Evolutionary conservation across 2,797 vertebrate genomes (phyloP).

Genomic region (Heterohyrax brucei): DNA sequence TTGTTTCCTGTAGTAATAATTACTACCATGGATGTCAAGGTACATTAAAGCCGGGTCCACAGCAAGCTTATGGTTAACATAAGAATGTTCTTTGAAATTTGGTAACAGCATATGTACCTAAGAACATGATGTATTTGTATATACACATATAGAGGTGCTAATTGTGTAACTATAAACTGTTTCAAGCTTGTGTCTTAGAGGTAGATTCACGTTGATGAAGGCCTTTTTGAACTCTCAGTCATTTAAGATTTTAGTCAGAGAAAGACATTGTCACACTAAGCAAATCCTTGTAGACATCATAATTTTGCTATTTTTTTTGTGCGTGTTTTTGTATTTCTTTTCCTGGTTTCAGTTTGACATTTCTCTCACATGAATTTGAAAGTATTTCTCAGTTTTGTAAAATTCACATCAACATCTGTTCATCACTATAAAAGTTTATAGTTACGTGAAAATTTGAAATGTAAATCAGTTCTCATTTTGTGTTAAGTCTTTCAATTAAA

Average conservation of each 20-base stretch:
- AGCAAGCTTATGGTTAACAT: constrained; percentile 34
- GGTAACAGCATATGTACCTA: background rate
- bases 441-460: constrained; percentile 89
- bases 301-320: background rate
- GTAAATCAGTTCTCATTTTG: constrained; percentile 89
- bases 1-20: constrained; percentile 59
- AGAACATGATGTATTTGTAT: background rate
- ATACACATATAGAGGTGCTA: background rate
- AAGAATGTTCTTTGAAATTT: background rate
- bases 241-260: constrained; percentile 29
- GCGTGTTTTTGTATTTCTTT: constrained; percentile 68
- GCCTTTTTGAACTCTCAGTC: constrained; percentile 4
- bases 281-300: constrained; percentile 42
- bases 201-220: background rate
- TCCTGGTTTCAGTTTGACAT: constrained; percentile 84
- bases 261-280: background rate
- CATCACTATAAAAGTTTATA: constrained; percentile 85
- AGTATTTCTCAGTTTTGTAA: constrained; percentile 82
- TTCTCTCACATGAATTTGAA: constrained; percentile 79
- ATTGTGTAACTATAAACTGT: background rate
- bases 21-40: background rate
- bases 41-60: background rate
- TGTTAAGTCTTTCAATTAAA: constrained; percentile 85
- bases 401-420: constrained; percentile 88
- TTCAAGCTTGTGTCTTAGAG: background rate